Base-by-base conservation (phyloP, 2,888 invertebrate genomes). In the Andrena bucephala region DNA sequence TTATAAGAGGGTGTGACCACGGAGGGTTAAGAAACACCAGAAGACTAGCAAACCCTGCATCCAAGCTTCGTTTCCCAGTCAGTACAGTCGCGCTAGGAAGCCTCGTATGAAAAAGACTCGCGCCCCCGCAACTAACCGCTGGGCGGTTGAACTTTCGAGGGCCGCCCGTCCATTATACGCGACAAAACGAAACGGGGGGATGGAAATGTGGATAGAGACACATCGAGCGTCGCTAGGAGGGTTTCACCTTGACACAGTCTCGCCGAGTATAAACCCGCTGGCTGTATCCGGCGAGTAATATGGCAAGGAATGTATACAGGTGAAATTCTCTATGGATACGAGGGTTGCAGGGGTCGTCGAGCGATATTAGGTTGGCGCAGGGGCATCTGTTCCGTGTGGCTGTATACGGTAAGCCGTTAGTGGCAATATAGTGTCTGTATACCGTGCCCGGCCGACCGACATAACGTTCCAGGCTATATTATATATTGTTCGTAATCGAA, bases 351-450 rank as follows among this genome's bases (percentile, higher is more conserved):
- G 79, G 87, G 85, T 77, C 74, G 85, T 73, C 69, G 85, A 79
- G 84, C 83, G 86, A 87, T 90, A 86, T 88, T 89, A 85, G 76
- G 83, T 82, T 78, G 83, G 77, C 74, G 77, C 24, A 57, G 57
- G 81, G 83, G 88, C 90, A 90, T 91, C 89, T 89, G 87, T 89
- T 90, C 87, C 82, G 85, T 89, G 90, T 81, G 87, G 90, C 84
- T 90, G 87, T 91, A 86, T 90, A 89, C 89, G 91, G 79, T 90
- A 90, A 92, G 90, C 92, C 91, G 90, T 92, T 91, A 92, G 90
- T 92, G 91, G 90, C 92, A 92, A 92, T 92, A 92, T 92, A 90
- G 89, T 84, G 83, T 89, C 87, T 87, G 87, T 90, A 81, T 81
- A 85, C 76, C 48, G 60, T 62, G 66, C 70, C 57, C 27, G 42